Base-by-base conservation (phyloP, 2,113 vertebrate species). In the Orthonyx spaldingii region DNA sequence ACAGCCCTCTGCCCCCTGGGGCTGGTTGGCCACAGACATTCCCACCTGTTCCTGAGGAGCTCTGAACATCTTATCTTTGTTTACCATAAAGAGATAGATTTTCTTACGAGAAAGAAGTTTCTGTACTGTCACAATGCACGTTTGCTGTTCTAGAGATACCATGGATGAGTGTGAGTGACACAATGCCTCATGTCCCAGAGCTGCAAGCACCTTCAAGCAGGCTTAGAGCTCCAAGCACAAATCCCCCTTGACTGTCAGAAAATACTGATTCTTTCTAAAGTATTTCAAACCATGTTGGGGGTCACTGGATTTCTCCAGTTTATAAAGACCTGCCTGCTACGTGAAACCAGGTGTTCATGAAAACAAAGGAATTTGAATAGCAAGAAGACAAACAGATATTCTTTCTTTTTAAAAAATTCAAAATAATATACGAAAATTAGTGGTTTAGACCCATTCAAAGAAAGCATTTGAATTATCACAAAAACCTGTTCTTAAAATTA, bases 121-220 rank as follows among this genome's bases (percentile, higher is more conserved):
- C n/a, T n/a, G n/a, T n/a, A n/a, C n/a, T n/a, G n/a, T n/a, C n/a
- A n/a, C n/a, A n/a, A n/a, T n/a, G n/a, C n/a, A n/a, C n/a, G n/a
- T n/a, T n/a, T 69, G 57, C 15, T 39, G 11, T 35, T 44, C 71
- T 10, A 50, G 11, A 22, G 27, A 28, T 15, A 19, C 6, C 0
- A 0, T 8, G 4, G 37, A 8, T 15, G 32, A 57, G 26, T 11
- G 16, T 27, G 39, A 75, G 42, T 23, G 32, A 59, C 47, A 49
- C 1, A 0, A 32, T 15, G 23, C 49, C n/a, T 35, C 9, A 4
- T 1, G 13, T 27, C 16, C 19, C 33, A 57, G 32, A 22, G 18
- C 32, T 59, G 37, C 9, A 41, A 69, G 13, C 16, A 61, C 24
- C 10, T 68, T 64, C 18, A 42, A 23, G 27, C 3, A 84, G 47